Conservation (phyloP, 2,113 vertebrate species). For the Manacus vitellinus region DNA sequence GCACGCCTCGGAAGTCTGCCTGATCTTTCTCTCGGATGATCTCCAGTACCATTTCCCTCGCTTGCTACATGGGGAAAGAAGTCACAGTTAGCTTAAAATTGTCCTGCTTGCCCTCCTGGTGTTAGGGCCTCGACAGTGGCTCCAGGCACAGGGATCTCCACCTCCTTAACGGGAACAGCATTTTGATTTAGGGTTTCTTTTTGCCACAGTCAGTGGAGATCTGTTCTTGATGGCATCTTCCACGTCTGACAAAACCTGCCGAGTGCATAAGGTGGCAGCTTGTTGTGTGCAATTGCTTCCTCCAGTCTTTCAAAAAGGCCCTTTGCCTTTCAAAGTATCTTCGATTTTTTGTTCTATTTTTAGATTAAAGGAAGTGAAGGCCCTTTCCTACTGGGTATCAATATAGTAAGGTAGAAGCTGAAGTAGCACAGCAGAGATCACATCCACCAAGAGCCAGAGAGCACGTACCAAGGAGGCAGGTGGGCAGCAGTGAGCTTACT, state of each 20-base stretch:
- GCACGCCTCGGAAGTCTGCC: constrained; percentile 88
- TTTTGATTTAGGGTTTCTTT: not conserved
- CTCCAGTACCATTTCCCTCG: constrained; percentile 95
- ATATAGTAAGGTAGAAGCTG: not conserved
- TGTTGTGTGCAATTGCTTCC: not conserved
- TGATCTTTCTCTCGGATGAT: constrained; percentile 98
- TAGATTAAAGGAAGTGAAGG: not conserved
- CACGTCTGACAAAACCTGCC: not conserved
- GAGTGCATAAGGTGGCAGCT: not conserved
- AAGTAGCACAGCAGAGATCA: not conserved
- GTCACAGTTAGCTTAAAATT: constrained; percentile 41
- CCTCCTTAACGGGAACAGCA: not conserved
- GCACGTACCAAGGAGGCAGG: not conserved
- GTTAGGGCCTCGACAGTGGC: not conserved
- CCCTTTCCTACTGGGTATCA: not conserved
- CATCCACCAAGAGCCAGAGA: not conserved
- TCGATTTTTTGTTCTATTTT: not conserved
- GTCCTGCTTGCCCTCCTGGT: constrained; percentile 1
- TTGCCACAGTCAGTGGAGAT: not conserved
- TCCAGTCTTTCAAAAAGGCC: not conserved
- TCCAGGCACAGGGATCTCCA: not conserved
- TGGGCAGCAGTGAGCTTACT: not conserved
- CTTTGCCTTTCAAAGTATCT: not conserved
- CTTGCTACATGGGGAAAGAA: constrained; percentile 85
- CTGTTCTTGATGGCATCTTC: not conserved